These are phyloP conservation scores for Periophthalmus magnuspinnatus DNA, from an alignment of 2,797 vertebrate genomes.

Conservation along the genomic window DNA sequence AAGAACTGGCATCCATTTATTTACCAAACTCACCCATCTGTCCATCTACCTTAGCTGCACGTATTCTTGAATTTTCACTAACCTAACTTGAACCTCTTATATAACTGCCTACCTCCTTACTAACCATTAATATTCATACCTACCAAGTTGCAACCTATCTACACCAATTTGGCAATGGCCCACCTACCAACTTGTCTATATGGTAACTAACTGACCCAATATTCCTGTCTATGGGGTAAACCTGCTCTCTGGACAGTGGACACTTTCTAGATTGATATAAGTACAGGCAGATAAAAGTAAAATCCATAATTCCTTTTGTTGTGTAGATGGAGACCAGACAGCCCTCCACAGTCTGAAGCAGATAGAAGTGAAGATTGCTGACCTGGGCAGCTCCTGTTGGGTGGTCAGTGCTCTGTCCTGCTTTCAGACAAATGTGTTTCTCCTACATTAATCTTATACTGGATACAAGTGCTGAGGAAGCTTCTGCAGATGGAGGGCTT, in stretches of 20 bases:
- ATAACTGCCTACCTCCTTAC: neutral
- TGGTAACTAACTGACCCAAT: no score
- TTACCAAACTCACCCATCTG: no score
- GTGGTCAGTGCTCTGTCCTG: constrained; percentile 74
- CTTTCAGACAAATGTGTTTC: constrained; percentile 7
- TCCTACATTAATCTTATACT: constrained; percentile 3
- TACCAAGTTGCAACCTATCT: no score
- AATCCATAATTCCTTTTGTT: constrained; percentile 1
- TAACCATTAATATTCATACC: no score
- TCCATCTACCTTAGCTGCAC: no score
- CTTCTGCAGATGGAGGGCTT: neutral
- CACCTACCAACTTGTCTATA: no score
- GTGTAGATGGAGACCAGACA: constrained; percentile 28
- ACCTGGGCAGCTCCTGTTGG: constrained; percentile 89
- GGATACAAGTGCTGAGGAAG: neutral
- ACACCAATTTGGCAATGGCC: no score
- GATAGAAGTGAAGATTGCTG: constrained; percentile 84
- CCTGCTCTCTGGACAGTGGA: neutral
- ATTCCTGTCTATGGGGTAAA: no score
- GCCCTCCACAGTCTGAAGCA: constrained; percentile 60
- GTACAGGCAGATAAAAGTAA: neutral
- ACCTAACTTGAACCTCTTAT: neutral
- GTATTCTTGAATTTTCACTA: no score
- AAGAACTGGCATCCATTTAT: neutral
- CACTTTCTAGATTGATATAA: constrained; percentile 3